These are phyloP conservation scores for Drosophila murphyi DNA, from an alignment of 1,140 invertebrate genomes.

Conservation along the genomic window DNA sequence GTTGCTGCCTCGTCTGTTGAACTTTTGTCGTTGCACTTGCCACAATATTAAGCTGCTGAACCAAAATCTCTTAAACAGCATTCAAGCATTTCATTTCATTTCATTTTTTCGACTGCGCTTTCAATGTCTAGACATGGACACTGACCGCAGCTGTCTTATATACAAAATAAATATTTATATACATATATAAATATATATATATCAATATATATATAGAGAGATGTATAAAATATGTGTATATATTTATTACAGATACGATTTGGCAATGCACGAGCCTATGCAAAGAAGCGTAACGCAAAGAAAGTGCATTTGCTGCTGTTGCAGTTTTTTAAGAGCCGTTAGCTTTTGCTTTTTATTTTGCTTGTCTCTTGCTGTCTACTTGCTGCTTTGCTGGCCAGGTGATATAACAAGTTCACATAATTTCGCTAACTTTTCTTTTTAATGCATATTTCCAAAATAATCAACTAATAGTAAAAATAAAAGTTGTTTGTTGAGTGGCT, in stretches of 20 bases:
- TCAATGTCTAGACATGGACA: slow-evolving; percentile 81
- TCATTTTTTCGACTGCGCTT: slow-evolving; percentile 33
- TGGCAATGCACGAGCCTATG: slow-evolving; percentile 71
- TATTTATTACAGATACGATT: slow-evolving; percentile 53
- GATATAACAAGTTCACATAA: slow-evolving; percentile 83
- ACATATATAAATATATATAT: slow-evolving; percentile 27
- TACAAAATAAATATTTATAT: slow-evolving; percentile 21
- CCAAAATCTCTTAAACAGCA: slow-evolving; percentile 46
- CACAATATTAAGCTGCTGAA: slow-evolving; percentile 30
- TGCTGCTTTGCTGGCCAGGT: slow-evolving; percentile 38
- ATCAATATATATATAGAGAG: slow-evolving; percentile 23
- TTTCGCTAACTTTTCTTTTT: slow-evolving; percentile 73
- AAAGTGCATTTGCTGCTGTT: slow-evolving; percentile 66
- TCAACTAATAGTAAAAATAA: slow-evolving; percentile 33
- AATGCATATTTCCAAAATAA: slow-evolving; percentile 50
- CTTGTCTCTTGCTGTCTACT: slow-evolving; percentile 7
- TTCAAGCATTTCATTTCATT: slow-evolving; percentile 71
- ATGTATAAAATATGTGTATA: slow-evolving; percentile 18
- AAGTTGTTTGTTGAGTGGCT: slow-evolving; percentile 30
- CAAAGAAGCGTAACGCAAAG: slow-evolving; percentile 83
- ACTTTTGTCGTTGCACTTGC: slow-evolving; percentile 75
- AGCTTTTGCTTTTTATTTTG: slow-evolving; percentile 18
- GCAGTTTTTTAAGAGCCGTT: slow-evolving; percentile 49
- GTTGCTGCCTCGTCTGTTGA: slow-evolving; percentile 69
- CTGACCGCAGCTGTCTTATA: slow-evolving; percentile 61